Conservation (phyloP, 2,888 invertebrate genomes). For the Cerastis leucographa region DNA sequence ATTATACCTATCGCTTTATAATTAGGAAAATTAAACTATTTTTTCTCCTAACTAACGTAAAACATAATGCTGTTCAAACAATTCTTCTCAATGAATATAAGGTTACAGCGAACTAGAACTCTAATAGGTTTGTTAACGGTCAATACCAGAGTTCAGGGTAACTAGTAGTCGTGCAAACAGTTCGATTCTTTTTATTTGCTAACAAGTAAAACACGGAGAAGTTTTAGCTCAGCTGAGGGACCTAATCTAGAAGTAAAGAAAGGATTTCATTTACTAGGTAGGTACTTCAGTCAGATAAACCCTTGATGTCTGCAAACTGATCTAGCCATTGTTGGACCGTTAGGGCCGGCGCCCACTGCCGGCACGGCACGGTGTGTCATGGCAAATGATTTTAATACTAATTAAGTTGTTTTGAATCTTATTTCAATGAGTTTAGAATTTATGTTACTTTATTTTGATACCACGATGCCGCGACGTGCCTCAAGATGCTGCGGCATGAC, state of each 20-base stretch:
- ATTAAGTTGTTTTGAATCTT: no score
- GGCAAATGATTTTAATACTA: no score
- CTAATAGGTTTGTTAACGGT: constrained; percentile 49
- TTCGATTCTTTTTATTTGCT: constrained; percentile 33
- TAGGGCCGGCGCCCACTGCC: no score
- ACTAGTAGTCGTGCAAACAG: constrained; percentile 33
- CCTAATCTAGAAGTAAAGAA: background rate
- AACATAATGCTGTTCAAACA: background rate
- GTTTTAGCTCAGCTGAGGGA: background rate
- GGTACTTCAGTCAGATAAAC: background rate
- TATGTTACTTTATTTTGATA: no score
- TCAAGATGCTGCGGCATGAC: no score
- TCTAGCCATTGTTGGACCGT: background rate
- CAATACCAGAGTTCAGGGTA: constrained; percentile 50
- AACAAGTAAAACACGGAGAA: background rate
- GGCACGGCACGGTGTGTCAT: no score
- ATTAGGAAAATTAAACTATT: background rate
- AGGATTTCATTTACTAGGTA: background rate
- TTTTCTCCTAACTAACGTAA: background rate
- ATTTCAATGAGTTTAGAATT: no score
- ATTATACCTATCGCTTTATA: background rate
- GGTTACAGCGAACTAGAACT: constrained; percentile 24
- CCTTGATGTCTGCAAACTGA: background rate
- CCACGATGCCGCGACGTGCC: no score
- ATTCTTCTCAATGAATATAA: constrained; percentile 33